Conservation (phyloP, 2,888 invertebrate genomes). For the Drosophila ochracea region DNA sequence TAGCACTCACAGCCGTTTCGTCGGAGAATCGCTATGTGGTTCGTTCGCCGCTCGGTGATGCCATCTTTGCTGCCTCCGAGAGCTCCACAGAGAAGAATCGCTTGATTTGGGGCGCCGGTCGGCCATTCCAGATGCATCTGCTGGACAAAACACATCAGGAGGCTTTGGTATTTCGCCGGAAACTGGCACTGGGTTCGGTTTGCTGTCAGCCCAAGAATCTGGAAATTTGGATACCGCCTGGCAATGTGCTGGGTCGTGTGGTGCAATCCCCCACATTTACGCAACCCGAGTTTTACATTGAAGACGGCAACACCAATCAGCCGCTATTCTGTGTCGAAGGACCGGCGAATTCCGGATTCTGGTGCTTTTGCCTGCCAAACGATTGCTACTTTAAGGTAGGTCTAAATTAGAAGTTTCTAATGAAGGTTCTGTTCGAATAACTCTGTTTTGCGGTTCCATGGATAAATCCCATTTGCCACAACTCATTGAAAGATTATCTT, state of each 20-base stretch:
- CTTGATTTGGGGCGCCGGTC: conserved; percentile 88
- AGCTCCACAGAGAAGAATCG: conserved; percentile 88
- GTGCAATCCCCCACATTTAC: conserved; percentile 89
- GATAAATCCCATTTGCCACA: background rate
- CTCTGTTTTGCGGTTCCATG: background rate
- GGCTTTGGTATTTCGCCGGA: conserved; percentile 90
- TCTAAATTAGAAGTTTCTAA: background rate
- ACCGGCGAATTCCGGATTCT: conserved; percentile 87
- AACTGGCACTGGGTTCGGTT: conserved; percentile 89
- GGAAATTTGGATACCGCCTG: conserved; percentile 90
- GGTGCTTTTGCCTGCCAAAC: conserved; percentile 85
- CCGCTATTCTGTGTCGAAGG: conserved; percentile 90
- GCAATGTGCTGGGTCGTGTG: conserved; percentile 89
- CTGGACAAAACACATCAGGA: conserved; percentile 94
- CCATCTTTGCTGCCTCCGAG: conserved; percentile 91
- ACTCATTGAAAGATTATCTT: background rate
- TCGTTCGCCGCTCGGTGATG: conserved; percentile 90
- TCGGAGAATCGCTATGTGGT: conserved; percentile 91
- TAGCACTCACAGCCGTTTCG: conserved; percentile 86
- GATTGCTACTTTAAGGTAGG: conserved; percentile 81
- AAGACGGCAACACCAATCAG: conserved; percentile 88
- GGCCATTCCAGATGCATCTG: conserved; percentile 92
- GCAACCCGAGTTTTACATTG: conserved; percentile 89
- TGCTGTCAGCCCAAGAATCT: conserved; percentile 89
- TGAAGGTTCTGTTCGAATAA: background rate